These are phyloP conservation scores for Gallinago solitaria DNA, from an alignment of 2,797 vertebrate species.

Conservation along the genomic window DNA sequence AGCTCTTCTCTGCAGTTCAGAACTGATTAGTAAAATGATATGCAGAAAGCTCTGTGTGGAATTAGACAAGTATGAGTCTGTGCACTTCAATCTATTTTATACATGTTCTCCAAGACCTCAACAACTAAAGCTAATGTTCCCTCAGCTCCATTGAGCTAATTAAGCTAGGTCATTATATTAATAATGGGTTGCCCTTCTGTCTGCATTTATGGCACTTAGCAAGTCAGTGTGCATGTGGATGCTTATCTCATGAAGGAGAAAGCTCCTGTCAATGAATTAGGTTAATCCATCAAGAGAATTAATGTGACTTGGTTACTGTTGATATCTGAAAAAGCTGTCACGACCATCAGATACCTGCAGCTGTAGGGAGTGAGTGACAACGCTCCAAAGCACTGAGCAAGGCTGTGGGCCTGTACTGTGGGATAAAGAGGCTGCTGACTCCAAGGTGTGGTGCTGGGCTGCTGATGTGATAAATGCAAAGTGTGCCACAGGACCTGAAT, in stretches of 20 bases:
- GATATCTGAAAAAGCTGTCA: slow-evolving; percentile 42
- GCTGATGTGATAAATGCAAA: not conserved
- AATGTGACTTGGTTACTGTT: slow-evolving; percentile 49
- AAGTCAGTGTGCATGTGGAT: slow-evolving; percentile 37
- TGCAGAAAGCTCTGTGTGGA: slow-evolving; percentile 13
- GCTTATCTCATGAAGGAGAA: slow-evolving; percentile 16
- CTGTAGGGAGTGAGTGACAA: slow-evolving; percentile 5
- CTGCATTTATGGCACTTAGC: slow-evolving; percentile 59
- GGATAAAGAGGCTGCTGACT: not conserved
- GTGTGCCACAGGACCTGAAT: not conserved
- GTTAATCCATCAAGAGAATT: slow-evolving; percentile 57
- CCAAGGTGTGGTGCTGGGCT: not conserved
- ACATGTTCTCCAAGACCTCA: slow-evolving; percentile 25
- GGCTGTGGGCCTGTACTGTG: not conserved
- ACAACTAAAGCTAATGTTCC: slow-evolving; percentile 46
- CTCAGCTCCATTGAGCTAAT: slow-evolving; percentile 56
- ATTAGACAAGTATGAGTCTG: not conserved
- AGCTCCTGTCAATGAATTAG: slow-evolving; percentile 58
- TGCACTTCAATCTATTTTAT: slow-evolving; percentile 45
- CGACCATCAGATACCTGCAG: slow-evolving; percentile 1
- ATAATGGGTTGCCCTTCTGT: slow-evolving; percentile 42
- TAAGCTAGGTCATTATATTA: slow-evolving; percentile 34
- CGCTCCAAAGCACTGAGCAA: not conserved
- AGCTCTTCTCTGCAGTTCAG: slow-evolving; percentile 15
- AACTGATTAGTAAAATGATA: slow-evolving; percentile 44